Evolutionary conservation across 2,888 invertebrate genomes (phyloP), one percentile per base, ranked within the genome.

Genomic region (Chrysodeixis includens): DNA sequence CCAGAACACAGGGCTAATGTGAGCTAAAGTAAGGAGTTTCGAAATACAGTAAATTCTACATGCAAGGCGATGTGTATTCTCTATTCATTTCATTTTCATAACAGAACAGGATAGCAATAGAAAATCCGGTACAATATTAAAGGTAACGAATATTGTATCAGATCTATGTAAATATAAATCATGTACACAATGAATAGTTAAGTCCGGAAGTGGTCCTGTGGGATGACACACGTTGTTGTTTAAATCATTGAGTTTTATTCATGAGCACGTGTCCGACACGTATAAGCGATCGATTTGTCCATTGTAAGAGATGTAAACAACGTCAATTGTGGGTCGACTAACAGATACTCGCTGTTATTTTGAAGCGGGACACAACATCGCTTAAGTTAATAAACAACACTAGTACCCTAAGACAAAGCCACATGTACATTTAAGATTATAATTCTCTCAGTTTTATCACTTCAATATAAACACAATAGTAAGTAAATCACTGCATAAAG

Each of bases 211-310:
- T 56, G 30, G 32, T 53, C 32, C 4, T 56, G 32, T 20, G 26
- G 49, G 32, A 53, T 44, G 14, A 53, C n/a, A 22, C 8, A 35
- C 20, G 22, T 30, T 14, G 16, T 55, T 26, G 26, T 32, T 30
- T 49, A 8, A 53, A 59, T n/a, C 49, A 7, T 26, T 22, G 49
- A 51, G 22, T 49, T 18, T 54, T 71, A 67, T 71, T 66, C 56
- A 54, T 30, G 30, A 10, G 32, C 62, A 71, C 66, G 71, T 61
- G 8, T 14, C 7, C 18, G 12, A 30, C 40, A 22, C 53, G 35
- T 22, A 52, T 32, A 30, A 30, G 30, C 14, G 10, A 12, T 30
- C 14, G 16, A 52, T 53, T 55, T 35, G 5, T 9, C 30, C 14
- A 7, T 20, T 55, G 35, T 35, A 55, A 49, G 46, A 49, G 46